A percentile compares a stretch with the other conserved stretches of the same genome.
These are phyloP conservation scores for Neogobius melanostomus DNA, from an alignment of 2,113 vertebrate species.

Conservation along the genomic window DNA sequence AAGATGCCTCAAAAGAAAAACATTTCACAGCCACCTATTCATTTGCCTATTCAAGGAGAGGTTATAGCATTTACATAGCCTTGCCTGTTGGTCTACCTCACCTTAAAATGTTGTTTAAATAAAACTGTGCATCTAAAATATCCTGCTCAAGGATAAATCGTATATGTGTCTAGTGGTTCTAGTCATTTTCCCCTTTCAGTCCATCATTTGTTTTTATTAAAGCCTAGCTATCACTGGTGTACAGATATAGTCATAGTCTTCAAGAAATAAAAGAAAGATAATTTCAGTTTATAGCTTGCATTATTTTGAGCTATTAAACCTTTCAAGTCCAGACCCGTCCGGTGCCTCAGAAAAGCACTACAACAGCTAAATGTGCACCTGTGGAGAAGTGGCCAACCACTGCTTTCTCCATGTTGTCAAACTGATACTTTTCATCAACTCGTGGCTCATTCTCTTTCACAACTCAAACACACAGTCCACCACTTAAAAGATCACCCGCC, in stretches of 20 bases:
- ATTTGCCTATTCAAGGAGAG: no score
- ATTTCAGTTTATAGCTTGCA: constrained; percentile 35
- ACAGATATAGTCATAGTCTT: no score
- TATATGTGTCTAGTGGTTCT: background rate
- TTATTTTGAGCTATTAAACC: constrained; percentile 43
- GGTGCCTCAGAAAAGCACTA: constrained; percentile 32
- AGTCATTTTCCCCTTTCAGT: background rate
- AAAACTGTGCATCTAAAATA: no score
- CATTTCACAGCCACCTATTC: no score
- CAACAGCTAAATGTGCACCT: background rate
- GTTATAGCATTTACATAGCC: no score
- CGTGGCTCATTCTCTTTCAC: constrained; percentile 43
- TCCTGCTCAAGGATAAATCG: no score
- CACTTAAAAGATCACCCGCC: constrained; percentile 6
- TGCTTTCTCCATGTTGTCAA: constrained; percentile 9
- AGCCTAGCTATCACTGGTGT: constrained; percentile 19
- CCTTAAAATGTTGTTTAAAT: no score
- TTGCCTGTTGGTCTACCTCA: no score
- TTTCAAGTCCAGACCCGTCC: constrained; percentile 17
- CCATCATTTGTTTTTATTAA: background rate
- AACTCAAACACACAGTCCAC: constrained; percentile 1
- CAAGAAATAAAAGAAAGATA: constrained; percentile 1
- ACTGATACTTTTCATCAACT: constrained; percentile 39
- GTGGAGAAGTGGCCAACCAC: constrained; percentile 2
- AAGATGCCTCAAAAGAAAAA: no score